Evolutionary conservation across 2,113 vertebrate genomes (phyloP), one percentile per base, ranked within the genome.

Genomic region (Planiliza haematocheilus): DNA sequence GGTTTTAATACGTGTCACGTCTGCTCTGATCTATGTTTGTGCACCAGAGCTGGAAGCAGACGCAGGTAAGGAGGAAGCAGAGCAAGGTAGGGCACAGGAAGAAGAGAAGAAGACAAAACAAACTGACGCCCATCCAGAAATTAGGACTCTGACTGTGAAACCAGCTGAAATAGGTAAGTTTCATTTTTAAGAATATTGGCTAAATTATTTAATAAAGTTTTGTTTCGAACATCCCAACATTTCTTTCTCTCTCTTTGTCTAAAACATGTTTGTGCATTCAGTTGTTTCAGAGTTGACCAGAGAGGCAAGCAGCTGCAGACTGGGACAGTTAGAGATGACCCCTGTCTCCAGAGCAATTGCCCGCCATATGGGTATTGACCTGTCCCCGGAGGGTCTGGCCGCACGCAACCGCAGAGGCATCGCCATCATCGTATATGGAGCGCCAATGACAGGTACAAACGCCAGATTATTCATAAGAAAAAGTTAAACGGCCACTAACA

Each of bases 391-490:
- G 59, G 86, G 82, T 9, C 69, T 30, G 0, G 58, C 87, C 21
- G 89, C 91, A 66, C 86, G 1, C 50, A 94, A 88, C 39, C 80
- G 24, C 43, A 91, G 77, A 70, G 96, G 96, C 70, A 93, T 98
- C 0, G 85, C 93, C 52, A 1, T 98, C 43, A 89, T 99, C 1
- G 1, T 97, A 43, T 93, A 96, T 0, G 97, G 97, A 53, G 93
- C 96, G 0, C 97, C 97, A 1, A 43, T 86, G 34, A 91, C 95
- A 83, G 97, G 97, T 98, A 62, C 30, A 61, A 41, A 70, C 0
- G 1, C 1, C 2, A 9, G 3, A 36, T 21, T 36, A 5, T 21
- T 0, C 12, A 0, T 7, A 14, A 12, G 10, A 30, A 16, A 53
- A 68, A 34, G 16, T 18, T 1, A 8, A 51, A 53, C 7, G 0